Percentiles rank a stretch among this genome's conserved stretches.
phyloP scores from a whole-genome alignment of 2,113 vertebrate genomes.

The Apteryx owenii region DNA sequence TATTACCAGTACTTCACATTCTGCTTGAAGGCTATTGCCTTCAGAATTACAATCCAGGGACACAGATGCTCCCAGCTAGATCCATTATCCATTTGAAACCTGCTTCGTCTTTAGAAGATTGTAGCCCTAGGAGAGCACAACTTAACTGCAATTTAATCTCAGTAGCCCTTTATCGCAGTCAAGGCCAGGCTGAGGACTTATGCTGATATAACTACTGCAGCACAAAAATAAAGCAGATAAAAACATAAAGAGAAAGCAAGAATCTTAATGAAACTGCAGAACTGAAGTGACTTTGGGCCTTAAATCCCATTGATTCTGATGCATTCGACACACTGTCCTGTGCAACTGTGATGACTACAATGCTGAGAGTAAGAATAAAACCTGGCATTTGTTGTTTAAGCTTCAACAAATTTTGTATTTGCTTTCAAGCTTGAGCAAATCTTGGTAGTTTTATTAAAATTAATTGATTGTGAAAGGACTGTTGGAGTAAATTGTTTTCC shows the following conservation, averaged over 20 bases:
- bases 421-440: background rate
- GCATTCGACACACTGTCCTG: background rate
- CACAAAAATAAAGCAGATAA: background rate
- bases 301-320: background rate
- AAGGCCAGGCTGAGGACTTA: background rate
- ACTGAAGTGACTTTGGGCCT: background rate
- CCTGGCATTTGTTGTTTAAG: background rate
- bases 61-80: background rate
- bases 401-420: background rate
- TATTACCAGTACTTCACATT: background rate
- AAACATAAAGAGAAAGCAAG: background rate
- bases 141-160: background rate
- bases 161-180: background rate
- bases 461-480: conserved; percentile 7
- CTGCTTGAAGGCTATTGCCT: background rate
- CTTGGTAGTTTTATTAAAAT: background rate
- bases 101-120: background rate
- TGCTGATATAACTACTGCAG: background rate
- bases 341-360: background rate
- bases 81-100: background rate
- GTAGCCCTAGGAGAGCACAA: background rate
- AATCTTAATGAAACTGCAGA: background rate
- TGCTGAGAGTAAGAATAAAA: background rate
- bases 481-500: background rate
- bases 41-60: background rate